Evolutionary conservation across 2,888 invertebrate genomes (phyloP).

Genomic region (Pseudococcus jackbeardsleyi): DNA sequence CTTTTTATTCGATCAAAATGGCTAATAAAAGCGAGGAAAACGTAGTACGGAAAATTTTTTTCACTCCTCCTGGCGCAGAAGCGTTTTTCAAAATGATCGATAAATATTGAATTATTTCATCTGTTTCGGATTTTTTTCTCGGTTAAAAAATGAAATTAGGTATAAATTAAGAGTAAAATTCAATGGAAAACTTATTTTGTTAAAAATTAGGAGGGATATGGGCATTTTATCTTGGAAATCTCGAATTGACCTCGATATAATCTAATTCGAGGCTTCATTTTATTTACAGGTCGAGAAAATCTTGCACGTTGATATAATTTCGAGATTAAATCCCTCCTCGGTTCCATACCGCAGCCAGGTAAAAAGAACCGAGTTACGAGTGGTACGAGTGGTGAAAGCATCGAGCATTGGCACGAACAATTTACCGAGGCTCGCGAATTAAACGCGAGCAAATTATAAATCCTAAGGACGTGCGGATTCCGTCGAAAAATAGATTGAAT

Average conservation of each 20-base stretch:
- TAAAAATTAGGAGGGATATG: too few species aligned
- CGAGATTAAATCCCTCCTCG: neutral
- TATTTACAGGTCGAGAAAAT: neutral
- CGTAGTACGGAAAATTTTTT: too few species aligned
- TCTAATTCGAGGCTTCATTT: neutral
- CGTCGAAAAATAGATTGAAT: slow-evolving; percentile 32
- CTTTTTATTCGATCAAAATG: neutral
- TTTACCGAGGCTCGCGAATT: neutral
- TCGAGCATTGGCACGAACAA: neutral
- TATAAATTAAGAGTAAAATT: too few species aligned
- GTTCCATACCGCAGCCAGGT: neutral
- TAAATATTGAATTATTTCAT: too few species aligned
- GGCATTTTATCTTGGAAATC: neutral
- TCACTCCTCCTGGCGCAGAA: too few species aligned
- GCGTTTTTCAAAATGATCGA: too few species aligned
- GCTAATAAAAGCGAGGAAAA: too few species aligned
- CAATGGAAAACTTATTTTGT: too few species aligned
- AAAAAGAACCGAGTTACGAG: neutral
- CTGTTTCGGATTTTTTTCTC: too few species aligned
- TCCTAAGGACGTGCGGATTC: slow-evolving; percentile 6
- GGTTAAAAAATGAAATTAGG: too few species aligned
- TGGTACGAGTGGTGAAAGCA: neutral
- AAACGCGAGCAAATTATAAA: slow-evolving; percentile 1
- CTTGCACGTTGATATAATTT: neutral
- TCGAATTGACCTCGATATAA: neutral